phyloP scores from a whole-genome alignment of 1,140 invertebrate species.

The Tetramorium simillimum region DNA sequence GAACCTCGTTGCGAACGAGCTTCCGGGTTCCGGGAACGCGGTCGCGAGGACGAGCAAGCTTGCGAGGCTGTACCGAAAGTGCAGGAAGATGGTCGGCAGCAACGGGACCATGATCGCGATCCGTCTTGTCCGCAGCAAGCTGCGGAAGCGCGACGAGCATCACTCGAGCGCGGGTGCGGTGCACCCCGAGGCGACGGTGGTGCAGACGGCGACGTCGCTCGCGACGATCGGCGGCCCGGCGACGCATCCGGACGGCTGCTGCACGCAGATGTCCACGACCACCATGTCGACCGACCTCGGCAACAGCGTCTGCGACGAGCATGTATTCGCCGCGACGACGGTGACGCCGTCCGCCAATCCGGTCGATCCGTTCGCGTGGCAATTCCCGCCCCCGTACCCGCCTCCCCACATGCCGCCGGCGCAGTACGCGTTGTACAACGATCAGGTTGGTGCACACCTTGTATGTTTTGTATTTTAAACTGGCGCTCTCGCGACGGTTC shows the following conservation, averaged over 20 bases:
- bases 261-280: conserved; percentile 67
- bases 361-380: conserved; percentile 90
- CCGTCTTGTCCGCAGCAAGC: conserved; percentile 94
- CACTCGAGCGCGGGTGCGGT: conserved; percentile 86
- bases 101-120: conserved; percentile 94
- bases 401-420: conserved; percentile 86
- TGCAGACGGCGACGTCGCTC: conserved; percentile 85
- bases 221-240: conserved; percentile 56
- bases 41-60: conserved; percentile 70
- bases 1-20: background rate
- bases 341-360: conserved; percentile 72
- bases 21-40: conserved; percentile 6
- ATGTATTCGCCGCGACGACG: conserved; percentile 56
- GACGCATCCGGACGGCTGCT: conserved; percentile 71
- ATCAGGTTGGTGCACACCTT: conserved; percentile 88
- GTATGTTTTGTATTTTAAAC: conserved; percentile 22
- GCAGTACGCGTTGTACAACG: conserved; percentile 91
- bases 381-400: conserved; percentile 90
- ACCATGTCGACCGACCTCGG: conserved; percentile 69
- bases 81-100: conserved; percentile 90
- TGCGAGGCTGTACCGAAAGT: conserved; percentile 80
- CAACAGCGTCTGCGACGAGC: conserved; percentile 76
- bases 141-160: conserved; percentile 93
- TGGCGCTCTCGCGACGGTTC: background rate
- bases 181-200: conserved; percentile 87